Conservation (phyloP, 2,797 vertebrate species). For the Epinephelus awoara region DNA sequence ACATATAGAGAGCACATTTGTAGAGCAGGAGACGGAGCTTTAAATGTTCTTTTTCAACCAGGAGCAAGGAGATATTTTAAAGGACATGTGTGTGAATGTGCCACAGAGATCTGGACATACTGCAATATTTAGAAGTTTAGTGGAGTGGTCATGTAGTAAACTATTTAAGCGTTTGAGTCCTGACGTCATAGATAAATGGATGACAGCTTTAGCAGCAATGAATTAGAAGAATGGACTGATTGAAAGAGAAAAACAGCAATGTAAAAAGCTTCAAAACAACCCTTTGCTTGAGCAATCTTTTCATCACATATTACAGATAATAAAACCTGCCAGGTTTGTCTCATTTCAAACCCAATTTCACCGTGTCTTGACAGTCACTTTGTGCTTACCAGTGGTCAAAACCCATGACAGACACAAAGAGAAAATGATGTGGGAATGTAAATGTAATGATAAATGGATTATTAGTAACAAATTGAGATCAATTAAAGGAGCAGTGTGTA, state of each 20-base stretch:
- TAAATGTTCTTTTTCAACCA: no score
- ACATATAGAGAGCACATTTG: no score
- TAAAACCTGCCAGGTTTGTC: not conserved
- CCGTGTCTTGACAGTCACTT: conserved; percentile 3
- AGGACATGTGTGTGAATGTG: no score
- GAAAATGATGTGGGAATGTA: not conserved
- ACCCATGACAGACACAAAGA: not conserved
- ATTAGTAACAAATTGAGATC: not conserved
- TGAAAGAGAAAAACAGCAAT: conserved; percentile 22
- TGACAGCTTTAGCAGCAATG: no score
- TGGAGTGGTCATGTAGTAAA: no score
- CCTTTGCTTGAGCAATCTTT: not conserved
- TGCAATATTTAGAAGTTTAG: no score
- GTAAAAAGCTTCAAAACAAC: not conserved
- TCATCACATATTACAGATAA: conserved; percentile 3
- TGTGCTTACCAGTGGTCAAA: not conserved
- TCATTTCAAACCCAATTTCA: conserved; percentile 13
- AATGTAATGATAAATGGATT: not conserved
- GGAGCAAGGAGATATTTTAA: no score
- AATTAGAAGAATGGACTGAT: not conserved
- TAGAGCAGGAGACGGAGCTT: no score
- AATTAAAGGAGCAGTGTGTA: no score
- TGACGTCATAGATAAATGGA: no score
- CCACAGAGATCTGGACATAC: no score
- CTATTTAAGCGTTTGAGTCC: no score